Percentiles rank a stretch among this genome's conserved stretches.
These are phyloP conservation scores for Brachylomia viminalis DNA, from an alignment of 2,888 invertebrate species.

Conservation along the genomic window DNA sequence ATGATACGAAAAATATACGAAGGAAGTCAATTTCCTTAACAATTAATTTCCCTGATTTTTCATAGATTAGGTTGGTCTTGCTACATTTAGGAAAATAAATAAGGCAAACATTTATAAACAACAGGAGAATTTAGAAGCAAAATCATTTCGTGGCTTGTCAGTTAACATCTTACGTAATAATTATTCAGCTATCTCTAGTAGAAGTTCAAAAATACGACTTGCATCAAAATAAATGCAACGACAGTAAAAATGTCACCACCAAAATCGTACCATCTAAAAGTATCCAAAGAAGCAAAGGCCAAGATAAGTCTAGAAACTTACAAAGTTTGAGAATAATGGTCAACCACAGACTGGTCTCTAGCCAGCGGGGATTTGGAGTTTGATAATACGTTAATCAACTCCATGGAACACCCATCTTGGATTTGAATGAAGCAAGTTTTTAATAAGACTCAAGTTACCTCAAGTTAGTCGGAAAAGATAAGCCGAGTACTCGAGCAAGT, in stretches of 20 bases:
- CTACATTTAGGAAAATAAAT: background rate
- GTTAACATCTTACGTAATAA: background rate
- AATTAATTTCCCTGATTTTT: no score
- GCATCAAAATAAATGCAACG: background rate
- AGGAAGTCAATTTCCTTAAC: no score
- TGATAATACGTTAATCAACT: conserved; percentile 65
- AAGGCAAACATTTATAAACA: background rate
- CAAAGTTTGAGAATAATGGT: conserved; percentile 66
- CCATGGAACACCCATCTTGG: conserved; percentile 53
- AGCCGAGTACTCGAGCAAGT: conserved; percentile 25
- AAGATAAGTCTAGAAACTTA: conserved; percentile 63
- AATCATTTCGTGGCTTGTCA: background rate
- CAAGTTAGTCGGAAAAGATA: conserved; percentile 54
- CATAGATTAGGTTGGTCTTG: background rate
- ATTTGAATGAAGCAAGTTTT: conserved; percentile 59
- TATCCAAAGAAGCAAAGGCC: conserved; percentile 49
- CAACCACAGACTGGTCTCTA: conserved; percentile 57
- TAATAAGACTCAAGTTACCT: conserved; percentile 41
- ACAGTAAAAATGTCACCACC: background rate
- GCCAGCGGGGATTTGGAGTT: conserved; percentile 61
- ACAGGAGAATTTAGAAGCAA: background rate
- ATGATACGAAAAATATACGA: no score
- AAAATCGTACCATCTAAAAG: conserved; percentile 46
- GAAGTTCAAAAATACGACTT: background rate
- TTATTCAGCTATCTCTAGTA: background rate